phyloP scores from a whole-genome alignment of 2,888 invertebrate species.

The Chironomus riparius region DNA sequence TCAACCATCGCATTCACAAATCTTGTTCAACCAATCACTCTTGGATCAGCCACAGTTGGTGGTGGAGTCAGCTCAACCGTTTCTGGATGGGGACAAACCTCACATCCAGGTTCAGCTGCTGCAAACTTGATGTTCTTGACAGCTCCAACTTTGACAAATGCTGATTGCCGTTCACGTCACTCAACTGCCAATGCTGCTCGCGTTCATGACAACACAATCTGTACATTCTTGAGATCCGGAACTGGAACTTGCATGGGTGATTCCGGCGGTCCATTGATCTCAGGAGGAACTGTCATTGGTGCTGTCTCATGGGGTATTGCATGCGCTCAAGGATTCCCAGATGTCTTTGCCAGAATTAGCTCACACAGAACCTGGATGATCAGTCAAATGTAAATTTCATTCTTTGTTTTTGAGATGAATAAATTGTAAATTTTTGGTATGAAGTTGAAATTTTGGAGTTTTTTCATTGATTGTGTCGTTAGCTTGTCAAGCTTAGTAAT shows the following conservation, averaged over 20 bases:
- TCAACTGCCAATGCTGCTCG: conserved; percentile 20
- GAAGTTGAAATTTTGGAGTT: too few species aligned
- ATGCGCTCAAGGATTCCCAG: conserved; percentile 33
- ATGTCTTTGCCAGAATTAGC: conserved; percentile 33
- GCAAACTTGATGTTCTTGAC: conserved; percentile 18
- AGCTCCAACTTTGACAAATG: conserved; percentile 26
- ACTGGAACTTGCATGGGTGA: conserved; percentile 28
- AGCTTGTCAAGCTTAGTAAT: too few species aligned
- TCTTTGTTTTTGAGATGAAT: too few species aligned
- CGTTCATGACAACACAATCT: conserved; percentile 27
- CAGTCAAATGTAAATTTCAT: background rate
- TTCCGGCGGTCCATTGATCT: conserved; percentile 32
- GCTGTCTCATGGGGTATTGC: conserved; percentile 35
- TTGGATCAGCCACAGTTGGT: conserved; percentile 28
- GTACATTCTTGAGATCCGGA: conserved; percentile 25
- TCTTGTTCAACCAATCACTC: conserved; percentile 3
- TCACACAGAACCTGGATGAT: background rate
- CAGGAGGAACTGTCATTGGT: conserved; percentile 31
- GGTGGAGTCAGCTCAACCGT: conserved; percentile 13
- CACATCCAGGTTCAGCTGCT: conserved; percentile 25
- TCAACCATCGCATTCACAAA: background rate
- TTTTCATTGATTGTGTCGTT: too few species aligned
- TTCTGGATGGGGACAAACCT: conserved; percentile 28
- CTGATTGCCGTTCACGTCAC: conserved; percentile 17
- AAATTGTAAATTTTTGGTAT: too few species aligned